Evolutionary conservation across 2,113 vertebrate species (phyloP).

Genomic region (Tragelaphus buxtoni): DNA sequence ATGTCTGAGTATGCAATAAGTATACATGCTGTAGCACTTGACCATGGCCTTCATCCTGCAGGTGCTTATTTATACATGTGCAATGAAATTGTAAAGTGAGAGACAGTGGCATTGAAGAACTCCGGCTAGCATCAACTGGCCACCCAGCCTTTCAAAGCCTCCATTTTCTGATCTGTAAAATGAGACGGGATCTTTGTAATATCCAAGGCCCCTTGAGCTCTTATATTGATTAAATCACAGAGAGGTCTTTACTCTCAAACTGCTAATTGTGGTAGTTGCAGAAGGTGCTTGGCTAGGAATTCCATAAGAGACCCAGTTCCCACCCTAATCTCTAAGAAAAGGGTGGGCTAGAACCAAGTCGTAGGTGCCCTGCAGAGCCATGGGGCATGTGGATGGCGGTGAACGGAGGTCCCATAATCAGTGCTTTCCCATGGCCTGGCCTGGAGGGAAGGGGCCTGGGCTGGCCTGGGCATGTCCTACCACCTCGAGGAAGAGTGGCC

Average conservation of each 20-base stretch:
- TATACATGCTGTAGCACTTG: background rate
- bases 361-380: background rate
- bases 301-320: background rate
- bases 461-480: background rate
- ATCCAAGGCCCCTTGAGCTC: background rate
- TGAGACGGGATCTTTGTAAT: background rate
- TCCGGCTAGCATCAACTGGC: background rate
- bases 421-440: no score
- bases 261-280: background rate
- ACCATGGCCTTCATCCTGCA: background rate
- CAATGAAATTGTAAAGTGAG: background rate
- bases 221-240: background rate
- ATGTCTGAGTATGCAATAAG: background rate
- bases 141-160: background rate
- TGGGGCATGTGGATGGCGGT: accelerated
- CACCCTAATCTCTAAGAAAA: background rate
- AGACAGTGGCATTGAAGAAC: background rate
- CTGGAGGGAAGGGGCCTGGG: background rate
- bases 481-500: background rate
- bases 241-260: background rate
- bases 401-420: background rate
- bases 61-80: background rate
- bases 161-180: background rate
- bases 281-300: background rate
- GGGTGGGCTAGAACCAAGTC: background rate